Evolutionary conservation across 1,140 invertebrate genomes (phyloP).

Genomic region (Habropoda laboriosa): DNA sequence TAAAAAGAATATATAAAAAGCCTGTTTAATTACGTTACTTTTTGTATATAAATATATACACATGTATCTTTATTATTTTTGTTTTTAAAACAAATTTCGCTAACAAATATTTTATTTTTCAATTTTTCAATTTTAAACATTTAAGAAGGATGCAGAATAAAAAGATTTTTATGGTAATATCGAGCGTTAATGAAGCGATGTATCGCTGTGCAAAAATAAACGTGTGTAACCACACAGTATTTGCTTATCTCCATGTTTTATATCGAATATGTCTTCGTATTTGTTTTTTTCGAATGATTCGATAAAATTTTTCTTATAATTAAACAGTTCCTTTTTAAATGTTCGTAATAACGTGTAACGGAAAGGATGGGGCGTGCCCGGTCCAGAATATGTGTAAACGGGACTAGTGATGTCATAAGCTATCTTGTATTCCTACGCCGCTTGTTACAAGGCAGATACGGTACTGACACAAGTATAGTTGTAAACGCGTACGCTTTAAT

Average conservation of each 20-base stretch:
- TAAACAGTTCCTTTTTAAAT: neutral
- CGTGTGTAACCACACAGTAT: neutral
- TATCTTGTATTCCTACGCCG: constrained; percentile 70
- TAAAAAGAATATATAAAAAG: neutral
- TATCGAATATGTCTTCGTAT: neutral
- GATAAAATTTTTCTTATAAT: neutral
- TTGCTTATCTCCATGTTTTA: neutral
- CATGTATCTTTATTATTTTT: neutral
- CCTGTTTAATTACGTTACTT: neutral
- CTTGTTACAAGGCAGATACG: constrained; percentile 41
- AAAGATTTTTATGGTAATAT: neutral
- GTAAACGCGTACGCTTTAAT: neutral
- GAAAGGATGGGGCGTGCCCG: constrained; percentile 74
- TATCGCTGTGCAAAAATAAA: neutral
- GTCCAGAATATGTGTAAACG: constrained; percentile 71
- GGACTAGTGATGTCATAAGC: constrained; percentile 74
- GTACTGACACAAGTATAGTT: constrained; percentile 24
- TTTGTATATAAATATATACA: neutral
- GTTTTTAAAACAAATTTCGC: neutral
- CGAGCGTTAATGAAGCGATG: neutral
- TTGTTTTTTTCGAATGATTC: neutral
- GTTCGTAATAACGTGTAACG: constrained; percentile 15
- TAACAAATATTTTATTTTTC: neutral
- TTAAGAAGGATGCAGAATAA: neutral
- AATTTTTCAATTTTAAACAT: neutral